Conservation (phyloP, 1,140 invertebrate species). For the Drosophila baimaii region DNA sequence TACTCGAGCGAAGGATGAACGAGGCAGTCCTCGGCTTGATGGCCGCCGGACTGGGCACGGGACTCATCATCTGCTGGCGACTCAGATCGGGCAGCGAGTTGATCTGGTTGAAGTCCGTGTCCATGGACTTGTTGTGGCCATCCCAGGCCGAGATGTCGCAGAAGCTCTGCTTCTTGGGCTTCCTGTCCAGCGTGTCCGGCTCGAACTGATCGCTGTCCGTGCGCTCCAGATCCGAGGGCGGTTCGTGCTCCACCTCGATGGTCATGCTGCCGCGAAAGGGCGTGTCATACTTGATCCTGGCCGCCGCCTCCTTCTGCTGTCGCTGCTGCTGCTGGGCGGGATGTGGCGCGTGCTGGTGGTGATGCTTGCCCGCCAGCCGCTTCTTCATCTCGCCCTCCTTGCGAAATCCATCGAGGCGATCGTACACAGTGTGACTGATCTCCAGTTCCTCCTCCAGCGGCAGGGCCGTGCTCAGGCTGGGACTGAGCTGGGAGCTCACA, state of each 20-base stretch:
- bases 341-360: slow-evolving; percentile 50
- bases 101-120: slow-evolving; percentile 86
- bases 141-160: slow-evolving; percentile 84
- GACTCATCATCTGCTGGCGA: slow-evolving; percentile 31
- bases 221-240: slow-evolving; percentile 76
- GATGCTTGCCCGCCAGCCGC: slow-evolving; percentile 51
- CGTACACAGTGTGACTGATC: slow-evolving; percentile 89
- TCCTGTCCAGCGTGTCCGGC: slow-evolving; percentile 93
- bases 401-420: slow-evolving; percentile 75
- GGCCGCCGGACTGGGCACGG: slow-evolving; percentile 7
- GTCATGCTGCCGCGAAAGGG: slow-evolving; percentile 85
- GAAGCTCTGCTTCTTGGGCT: slow-evolving; percentile 87
- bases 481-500: slow-evolving; percentile 88
- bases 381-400: slow-evolving; percentile 79
- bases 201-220: slow-evolving; percentile 89
- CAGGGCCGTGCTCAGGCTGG: slow-evolving; percentile 88
- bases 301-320: slow-evolving; percentile 75
- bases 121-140: slow-evolving; percentile 78
- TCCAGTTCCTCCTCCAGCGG: slow-evolving; percentile 92
- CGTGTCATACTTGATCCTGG: slow-evolving; percentile 83
- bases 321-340: slow-evolving; percentile 51
- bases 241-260: slow-evolving; percentile 89
- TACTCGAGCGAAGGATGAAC: slow-evolving; percentile 68
- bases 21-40: slow-evolving; percentile 60
- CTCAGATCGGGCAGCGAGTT: slow-evolving; percentile 81